Evolutionary conservation across 2,797 vertebrate species (phyloP), one percentile per base, ranked within the genome.

Genomic region (Paedocypris micromegethes): DNA sequence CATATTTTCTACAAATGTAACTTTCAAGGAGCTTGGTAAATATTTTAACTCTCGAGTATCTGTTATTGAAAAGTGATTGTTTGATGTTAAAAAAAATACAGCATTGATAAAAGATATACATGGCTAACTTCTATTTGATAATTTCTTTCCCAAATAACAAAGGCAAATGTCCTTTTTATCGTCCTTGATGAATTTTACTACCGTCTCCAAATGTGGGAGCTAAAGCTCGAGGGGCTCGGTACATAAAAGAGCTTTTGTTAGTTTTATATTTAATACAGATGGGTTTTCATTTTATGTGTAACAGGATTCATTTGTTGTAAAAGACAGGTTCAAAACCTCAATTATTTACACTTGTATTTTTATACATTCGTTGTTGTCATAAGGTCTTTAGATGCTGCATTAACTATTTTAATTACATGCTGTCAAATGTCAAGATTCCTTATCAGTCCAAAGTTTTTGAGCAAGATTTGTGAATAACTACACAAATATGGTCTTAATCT

Each of bases 31-130:
- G 9, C 23, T 51, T 75, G 53, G 43, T 43, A 37, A 70, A 9
- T 41, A 56, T 47, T 37, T 51, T 9, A 49, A 42, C 6, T 63
- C 48, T 50, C 43, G 54, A 39, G 41, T 43, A 52, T 66, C 51
- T 55, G 9, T 23, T 52, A 23, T 68, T 75, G 56, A 9, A 9
- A 40, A 62, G 52, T 50, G 37, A 9, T 45, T 51, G 49, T 7
- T 46, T 48, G 9, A 23, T 48, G 37, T 63, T 64, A 49, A 7
- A 38, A 56, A 65, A 5, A 53, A 53, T 46, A 4, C 0, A 2
- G 6, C 52, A 5, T 38, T 45, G 58, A 52, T 58, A 23, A 23
- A 23, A 23, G 23, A 23, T 1, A 23, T 23, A 23, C 23, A 23
- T 23, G 23, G 23, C 23, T 23, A 51, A 53, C 59, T 7, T 64